phyloP scores from a whole-genome alignment of 2,113 vertebrate genomes.

The Australoheros scitulus region DNA sequence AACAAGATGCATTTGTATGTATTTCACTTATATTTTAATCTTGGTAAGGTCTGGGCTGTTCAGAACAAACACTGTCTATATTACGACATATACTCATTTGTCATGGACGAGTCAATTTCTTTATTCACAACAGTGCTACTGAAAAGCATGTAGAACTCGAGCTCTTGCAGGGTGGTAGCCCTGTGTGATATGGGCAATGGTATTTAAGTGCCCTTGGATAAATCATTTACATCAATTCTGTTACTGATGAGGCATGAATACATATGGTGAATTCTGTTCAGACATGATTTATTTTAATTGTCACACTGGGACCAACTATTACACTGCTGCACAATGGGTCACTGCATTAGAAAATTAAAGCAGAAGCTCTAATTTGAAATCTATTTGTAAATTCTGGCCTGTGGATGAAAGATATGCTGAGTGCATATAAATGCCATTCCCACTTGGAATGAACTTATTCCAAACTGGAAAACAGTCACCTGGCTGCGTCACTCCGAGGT shows the following conservation, averaged over 20 bases:
- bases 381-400: conserved; percentile 87
- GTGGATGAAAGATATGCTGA: conserved; percentile 79
- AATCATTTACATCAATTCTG: conserved; percentile 86
- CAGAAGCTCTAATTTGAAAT: conserved; percentile 85
- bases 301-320: conserved; percentile 89
- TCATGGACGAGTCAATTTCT: conserved; percentile 43
- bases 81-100: conserved; percentile 36
- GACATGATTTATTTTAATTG: conserved; percentile 95
- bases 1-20: background rate
- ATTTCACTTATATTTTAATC: background rate
- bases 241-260: conserved; percentile 92
- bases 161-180: conserved; percentile 32
- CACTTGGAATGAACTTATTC: conserved; percentile 40
- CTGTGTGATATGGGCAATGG: conserved; percentile 54
- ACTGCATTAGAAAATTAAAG: conserved; percentile 91
- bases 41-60: background rate
- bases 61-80: conserved; percentile 8
- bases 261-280: conserved; percentile 85
- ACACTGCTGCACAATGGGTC: conserved; percentile 86
- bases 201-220: conserved; percentile 83
- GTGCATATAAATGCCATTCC: conserved; percentile 61
- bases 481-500: conserved; percentile 44
- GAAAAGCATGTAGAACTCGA: conserved; percentile 28
- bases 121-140: conserved; percentile 51
- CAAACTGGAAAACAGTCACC: conserved; percentile 60